Percentiles rank a stretch among this genome's conserved stretches.
phyloP scores from a whole-genome alignment of 64 coral and sea anemone species.

The Exaiptasia diaphana region DNA sequence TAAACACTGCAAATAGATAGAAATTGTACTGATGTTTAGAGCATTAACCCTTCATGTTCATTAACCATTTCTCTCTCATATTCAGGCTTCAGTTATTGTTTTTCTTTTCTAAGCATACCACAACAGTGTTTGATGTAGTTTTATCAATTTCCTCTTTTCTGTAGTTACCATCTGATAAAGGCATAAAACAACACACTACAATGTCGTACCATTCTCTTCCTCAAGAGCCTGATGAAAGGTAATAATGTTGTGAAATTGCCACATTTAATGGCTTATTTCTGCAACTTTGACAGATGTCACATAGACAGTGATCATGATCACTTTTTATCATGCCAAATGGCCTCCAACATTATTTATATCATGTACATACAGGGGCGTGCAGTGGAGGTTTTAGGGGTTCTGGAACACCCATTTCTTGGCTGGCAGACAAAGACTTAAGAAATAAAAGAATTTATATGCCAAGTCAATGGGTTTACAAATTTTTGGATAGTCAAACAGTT shows the following conservation, averaged over 20 bases:
- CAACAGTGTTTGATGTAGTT: not conserved
- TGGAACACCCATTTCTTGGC: not conserved
- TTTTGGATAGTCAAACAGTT: not conserved
- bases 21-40: not conserved
- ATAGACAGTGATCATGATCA: not conserved
- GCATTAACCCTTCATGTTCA: not conserved
- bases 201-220: slow-evolving; percentile 86
- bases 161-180: not conserved
- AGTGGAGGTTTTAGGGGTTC: not conserved
- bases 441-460: not conserved
- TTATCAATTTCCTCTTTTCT: not conserved
- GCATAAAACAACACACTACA: slow-evolving; percentile 8
- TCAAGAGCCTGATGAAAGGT: slow-evolving; percentile 98
- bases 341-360: not conserved
- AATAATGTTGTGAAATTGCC: not conserved
- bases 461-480: not conserved
- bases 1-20: too few species aligned
- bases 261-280: not conserved
- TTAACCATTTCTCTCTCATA: not conserved
- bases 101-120: too few species aligned
- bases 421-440: not conserved
- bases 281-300: not conserved
- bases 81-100: not conserved
- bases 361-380: not conserved
- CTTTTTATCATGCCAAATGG: not conserved